Evolutionary conservation across 2,797 vertebrate species (phyloP), one percentile per base, ranked within the genome.

Genomic region (Aeoliscus strigatus): DNA sequence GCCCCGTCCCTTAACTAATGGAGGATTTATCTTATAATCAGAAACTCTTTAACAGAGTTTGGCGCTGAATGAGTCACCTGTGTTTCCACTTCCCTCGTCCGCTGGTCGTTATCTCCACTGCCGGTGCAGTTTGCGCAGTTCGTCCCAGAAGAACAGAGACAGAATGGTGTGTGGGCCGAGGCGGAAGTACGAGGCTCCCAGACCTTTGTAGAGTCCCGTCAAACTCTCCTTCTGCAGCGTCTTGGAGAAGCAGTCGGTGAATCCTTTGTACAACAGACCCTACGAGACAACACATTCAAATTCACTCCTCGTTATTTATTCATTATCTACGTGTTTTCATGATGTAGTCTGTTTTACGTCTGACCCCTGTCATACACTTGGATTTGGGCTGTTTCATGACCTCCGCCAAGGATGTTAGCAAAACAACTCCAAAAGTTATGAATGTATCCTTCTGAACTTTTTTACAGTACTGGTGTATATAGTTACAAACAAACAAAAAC

Each of bases 101-200:
- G 41, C 1, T 27, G 32, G n/a, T n/a, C 50, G 75, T 66, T 86
- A 87, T 66, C 77, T 81, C 64, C 63, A 13, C 29, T 39, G 50
- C 40, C 49, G 14, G 78, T 82, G 77, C 3, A 78, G 13, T 66
- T 84, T 87, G 27, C 86, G 85, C 2, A 90, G 68, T 55, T 90
- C 83, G 14, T 89, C 81, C 90, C 90, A 91, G 75, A 91, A 88
- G 57, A 91, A 77, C 58, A 91, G 44, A 5, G 85, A 89, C 51
- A 91, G 82, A 26, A 90, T 86, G 38, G 90, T 91, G 78, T 91
- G 90, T 0, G 90, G 90, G 1, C 90, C 90, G 0, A 91, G 64
- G 8, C 90, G 77, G 75, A 91, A 91, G 51, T 90, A 91, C 3
- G 88, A 90, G 0, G 90, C 90, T 47, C 88, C 90, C 21, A 90